A percentile compares a stretch with the other conserved stretches of the same genome.
Evolutionary conservation across 2,113 vertebrate species (phyloP).

Genomic region (Bujurquina vittata): DNA sequence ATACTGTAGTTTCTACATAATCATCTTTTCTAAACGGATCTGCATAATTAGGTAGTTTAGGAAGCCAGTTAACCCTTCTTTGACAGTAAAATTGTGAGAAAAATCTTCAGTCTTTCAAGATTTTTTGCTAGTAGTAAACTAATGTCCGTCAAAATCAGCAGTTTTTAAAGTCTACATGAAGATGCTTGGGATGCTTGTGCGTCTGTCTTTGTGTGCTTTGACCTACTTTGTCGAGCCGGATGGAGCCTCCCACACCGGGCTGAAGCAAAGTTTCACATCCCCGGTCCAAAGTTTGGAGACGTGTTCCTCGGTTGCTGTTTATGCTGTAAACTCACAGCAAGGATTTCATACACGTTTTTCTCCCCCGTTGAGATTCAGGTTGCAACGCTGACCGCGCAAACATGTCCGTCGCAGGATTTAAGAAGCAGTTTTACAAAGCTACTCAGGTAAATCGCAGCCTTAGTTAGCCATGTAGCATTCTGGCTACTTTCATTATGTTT

Average conservation of each 20-base stretch:
- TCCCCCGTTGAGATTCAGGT: not conserved
- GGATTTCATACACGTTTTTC: not conserved
- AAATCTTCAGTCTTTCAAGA: not conserved
- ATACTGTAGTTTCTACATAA: not conserved
- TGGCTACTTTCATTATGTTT: not conserved
- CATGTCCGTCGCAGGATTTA: constrained; percentile 95
- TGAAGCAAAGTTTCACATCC: constrained; percentile 51
- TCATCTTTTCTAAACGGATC: not conserved
- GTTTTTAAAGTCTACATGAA: not conserved
- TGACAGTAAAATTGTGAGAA: too few species aligned
- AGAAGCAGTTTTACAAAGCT: constrained; percentile 97
- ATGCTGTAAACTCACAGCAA: not conserved
- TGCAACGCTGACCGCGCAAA: constrained; percentile 51
- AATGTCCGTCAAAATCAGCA: too few species aligned
- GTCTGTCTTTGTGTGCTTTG: not conserved
- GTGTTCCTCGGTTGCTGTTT: constrained; percentile 1
- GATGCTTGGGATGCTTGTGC: not conserved
- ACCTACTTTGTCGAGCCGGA: constrained; percentile 38
- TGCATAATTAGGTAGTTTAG: not conserved
- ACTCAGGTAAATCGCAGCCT: constrained; percentile 86
- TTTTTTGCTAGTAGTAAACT: not conserved
- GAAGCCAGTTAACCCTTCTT: not conserved
- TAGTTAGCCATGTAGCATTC: constrained; percentile 21
- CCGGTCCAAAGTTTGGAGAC: constrained; percentile 63
- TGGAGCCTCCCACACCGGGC: constrained; percentile 57